Evolutionary conservation across 2,888 invertebrate genomes (phyloP).

Genomic region (Anarsia innoxiella): DNA sequence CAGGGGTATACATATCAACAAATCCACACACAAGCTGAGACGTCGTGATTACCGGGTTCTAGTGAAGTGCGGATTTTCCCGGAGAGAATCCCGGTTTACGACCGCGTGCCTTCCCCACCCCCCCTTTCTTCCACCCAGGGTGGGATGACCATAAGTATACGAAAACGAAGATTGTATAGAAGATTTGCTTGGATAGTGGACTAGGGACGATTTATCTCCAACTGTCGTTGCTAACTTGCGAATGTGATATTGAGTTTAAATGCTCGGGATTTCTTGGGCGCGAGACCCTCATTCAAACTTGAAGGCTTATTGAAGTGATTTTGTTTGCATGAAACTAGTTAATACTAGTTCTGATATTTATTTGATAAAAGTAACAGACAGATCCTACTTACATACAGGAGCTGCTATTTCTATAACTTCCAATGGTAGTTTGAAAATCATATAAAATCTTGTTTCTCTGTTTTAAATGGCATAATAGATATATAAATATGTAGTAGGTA

Average conservation of each 20-base stretch:
- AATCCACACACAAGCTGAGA: constrained; percentile 43
- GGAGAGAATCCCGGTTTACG: constrained; percentile 63
- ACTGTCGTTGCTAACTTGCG: constrained; percentile 5
- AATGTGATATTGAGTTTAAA: constrained; percentile 1
- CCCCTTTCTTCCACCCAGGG: constrained; percentile 25
- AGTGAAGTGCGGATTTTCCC: constrained; percentile 67
- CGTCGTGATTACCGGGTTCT: constrained; percentile 57
- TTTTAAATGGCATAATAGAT: too few species aligned
- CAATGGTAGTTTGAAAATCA: too few species aligned
- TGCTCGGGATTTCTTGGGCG: constrained; percentile 1
- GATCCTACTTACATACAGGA: too few species aligned
- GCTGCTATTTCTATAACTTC: too few species aligned
- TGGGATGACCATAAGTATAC: constrained; percentile 36
- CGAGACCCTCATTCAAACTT: too few species aligned
- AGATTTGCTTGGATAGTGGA: constrained; percentile 13
- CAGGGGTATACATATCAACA: constrained; percentile 36
- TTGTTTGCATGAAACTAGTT: too few species aligned
- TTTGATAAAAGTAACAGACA: neutral
- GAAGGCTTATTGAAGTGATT: too few species aligned
- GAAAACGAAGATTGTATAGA: constrained; percentile 12
- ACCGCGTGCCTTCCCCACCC: constrained; percentile 32
- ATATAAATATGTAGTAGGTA: too few species aligned
- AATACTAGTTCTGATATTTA: neutral
- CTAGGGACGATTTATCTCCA: constrained; percentile 11
- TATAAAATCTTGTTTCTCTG: too few species aligned